Evolutionary conservation across 2,888 invertebrate species (phyloP).

Genomic region (Seira sanloemensis): DNA sequence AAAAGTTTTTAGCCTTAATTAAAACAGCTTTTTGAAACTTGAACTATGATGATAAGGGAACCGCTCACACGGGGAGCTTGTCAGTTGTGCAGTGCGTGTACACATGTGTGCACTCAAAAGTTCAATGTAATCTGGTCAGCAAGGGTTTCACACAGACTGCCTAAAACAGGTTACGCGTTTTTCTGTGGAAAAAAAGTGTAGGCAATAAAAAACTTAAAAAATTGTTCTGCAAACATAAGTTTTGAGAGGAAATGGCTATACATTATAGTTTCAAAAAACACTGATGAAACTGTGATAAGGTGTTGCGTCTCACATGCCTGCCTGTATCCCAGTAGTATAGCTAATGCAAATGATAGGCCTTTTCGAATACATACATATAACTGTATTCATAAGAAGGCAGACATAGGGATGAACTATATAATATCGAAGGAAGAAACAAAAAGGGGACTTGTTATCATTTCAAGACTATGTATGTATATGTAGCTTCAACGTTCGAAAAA

Average conservation of each 20-base stretch:
- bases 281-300: slow-evolving; percentile 8
- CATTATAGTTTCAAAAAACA: background rate
- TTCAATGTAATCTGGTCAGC: slow-evolving; percentile 64
- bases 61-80: background rate
- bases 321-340: background rate
- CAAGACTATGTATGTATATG: too few species aligned
- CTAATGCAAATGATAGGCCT: background rate
- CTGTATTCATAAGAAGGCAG: too few species aligned
- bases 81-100: slow-evolving; percentile 34
- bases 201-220: background rate
- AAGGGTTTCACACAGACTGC: slow-evolving; percentile 39
- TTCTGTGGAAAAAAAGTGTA: background rate
- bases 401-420: too few species aligned
- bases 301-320: background rate
- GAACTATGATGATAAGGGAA: slow-evolving; percentile 9
- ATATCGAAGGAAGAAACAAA: slow-evolving; percentile 14
- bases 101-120: slow-evolving; percentile 36
- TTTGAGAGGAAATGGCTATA: slow-evolving; percentile 22
- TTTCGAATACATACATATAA: too few species aligned
- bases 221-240: background rate
- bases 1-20: too few species aligned
- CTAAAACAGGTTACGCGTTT: slow-evolving; percentile 55
- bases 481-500: too few species aligned
- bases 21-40: too few species aligned
- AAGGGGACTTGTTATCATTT: slow-evolving; percentile 49